phyloP scores from a whole-genome alignment of 2,888 invertebrate species.

The Pseudococcus jackbeardsleyi region DNA sequence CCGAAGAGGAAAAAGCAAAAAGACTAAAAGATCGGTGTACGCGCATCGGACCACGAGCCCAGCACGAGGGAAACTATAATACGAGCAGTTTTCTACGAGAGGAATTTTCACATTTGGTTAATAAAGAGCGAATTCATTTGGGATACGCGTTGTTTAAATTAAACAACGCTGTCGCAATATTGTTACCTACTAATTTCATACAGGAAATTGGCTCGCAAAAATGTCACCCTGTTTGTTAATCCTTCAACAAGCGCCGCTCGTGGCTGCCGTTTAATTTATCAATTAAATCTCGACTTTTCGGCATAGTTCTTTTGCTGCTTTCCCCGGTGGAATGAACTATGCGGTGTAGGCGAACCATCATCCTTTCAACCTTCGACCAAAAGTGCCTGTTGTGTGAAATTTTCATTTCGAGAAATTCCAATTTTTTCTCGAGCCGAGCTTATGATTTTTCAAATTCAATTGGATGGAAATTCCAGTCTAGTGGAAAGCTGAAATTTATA shows the following conservation, averaged over 20 bases:
- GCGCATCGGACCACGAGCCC: too few relatives aligned
- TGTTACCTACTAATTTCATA: constrained; percentile 39
- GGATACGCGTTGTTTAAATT: constrained; percentile 2
- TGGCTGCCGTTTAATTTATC: constrained; percentile 16
- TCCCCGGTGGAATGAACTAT: too few relatives aligned
- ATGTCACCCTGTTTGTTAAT: constrained; percentile 28
- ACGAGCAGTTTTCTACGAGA: neutral
- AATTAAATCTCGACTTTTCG: constrained; percentile 17
- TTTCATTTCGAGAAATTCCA: too few relatives aligned
- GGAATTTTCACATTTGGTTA: constrained; percentile 35
- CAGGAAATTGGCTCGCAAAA: constrained; percentile 24
- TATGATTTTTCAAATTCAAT: too few relatives aligned
- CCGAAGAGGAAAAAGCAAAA: neutral
- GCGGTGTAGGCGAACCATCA: too few relatives aligned
- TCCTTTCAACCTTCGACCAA: too few relatives aligned
- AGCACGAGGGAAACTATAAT: neutral
- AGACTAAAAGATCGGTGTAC: too few relatives aligned
- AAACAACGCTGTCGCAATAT: constrained; percentile 27
- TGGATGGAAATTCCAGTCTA: too few relatives aligned
- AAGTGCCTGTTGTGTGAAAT: too few relatives aligned
- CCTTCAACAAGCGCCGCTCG: neutral
- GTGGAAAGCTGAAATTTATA: too few relatives aligned
- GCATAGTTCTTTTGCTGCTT: neutral
- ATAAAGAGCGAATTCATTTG: constrained; percentile 31
- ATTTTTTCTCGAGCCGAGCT: too few relatives aligned